Evolutionary conservation across 2,113 vertebrate species (phyloP), one percentile per base, ranked within the genome.

Genomic region (Grantiella picta): DNA sequence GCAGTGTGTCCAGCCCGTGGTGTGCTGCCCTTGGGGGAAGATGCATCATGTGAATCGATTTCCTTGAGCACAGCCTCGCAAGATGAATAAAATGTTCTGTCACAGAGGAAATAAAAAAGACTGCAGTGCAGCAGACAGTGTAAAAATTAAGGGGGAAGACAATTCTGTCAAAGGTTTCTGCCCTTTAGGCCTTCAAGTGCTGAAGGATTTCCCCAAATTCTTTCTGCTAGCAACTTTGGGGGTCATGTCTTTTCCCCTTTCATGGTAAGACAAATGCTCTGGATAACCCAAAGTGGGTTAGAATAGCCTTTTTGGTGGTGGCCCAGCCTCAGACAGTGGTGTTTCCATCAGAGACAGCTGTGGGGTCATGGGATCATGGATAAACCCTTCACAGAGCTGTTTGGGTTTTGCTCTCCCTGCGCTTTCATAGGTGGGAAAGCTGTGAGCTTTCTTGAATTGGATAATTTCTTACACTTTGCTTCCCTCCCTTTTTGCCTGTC

Each of bases 21-120:
- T 72, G 54, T 0, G 0, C 68, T 88, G 63, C 60, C 56, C 72
- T 35, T 42, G 25, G 35, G 49, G 63, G 8, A 82, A 22, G 27
- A 63, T 25, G 33, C 14, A 61, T 88, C 82, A 61, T 57, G 31
- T 90, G 82, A 82, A 54, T 45, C 0, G 0, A 53, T 57, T 94
- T 94, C 56, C 7, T 0, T 24, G 31, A 82, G n/a, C 33, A 38
- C 40, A 73, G 0, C 31, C 3, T 44, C 1, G 0, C 8, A 59
- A 70, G 76, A 93, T 66, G 38, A 86, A 93, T 63, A 47, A 82
- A 80, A 63, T 70, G 19, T 50, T 88, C 76, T 77, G 27, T 61
- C 36, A 66, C 0, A 0, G 50, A 3, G 2, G 29, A 73, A 90
- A 77, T 38, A 5, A 85, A 80, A 80, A 47, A 72, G 66, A 9